A percentile compares a stretch with the other conserved stretches of the same genome.
Evolutionary conservation across 2,113 vertebrate genomes (phyloP).

Genomic region (Parus major): DNA sequence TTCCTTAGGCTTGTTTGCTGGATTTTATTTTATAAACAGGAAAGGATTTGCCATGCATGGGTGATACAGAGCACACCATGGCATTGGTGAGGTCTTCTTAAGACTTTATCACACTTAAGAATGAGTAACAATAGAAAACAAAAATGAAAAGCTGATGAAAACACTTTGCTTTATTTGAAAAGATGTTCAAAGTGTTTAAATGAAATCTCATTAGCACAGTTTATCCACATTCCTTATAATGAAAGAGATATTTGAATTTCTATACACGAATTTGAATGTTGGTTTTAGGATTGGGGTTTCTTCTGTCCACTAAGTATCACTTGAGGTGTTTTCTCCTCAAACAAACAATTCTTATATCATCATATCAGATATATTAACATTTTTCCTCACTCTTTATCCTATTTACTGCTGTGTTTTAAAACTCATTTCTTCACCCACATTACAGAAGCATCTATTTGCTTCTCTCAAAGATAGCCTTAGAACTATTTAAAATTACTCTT

Average conservation of each 20-base stretch:
- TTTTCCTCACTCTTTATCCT: neutral
- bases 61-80: fast-evolving
- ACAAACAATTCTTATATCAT: neutral
- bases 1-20: neutral
- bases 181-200: neutral
- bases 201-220: neutral
- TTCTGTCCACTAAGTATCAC: neutral
- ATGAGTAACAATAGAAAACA: neutral
- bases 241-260: neutral
- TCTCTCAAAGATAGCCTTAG: neutral
- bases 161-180: neutral
- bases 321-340: neutral
- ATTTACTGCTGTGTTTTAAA: neutral
- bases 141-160: neutral
- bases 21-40: neutral
- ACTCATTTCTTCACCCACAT: neutral
- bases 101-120: neutral
- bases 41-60: neutral
- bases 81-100: neutral
- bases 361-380: neutral
- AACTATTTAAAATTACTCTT: neutral
- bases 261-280: neutral
- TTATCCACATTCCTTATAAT: neutral
- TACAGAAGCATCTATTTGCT: neutral
- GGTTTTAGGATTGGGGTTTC: neutral